Conservation (phyloP, 2,797 vertebrate species). For the Hoplostethus atlanticus region DNA sequence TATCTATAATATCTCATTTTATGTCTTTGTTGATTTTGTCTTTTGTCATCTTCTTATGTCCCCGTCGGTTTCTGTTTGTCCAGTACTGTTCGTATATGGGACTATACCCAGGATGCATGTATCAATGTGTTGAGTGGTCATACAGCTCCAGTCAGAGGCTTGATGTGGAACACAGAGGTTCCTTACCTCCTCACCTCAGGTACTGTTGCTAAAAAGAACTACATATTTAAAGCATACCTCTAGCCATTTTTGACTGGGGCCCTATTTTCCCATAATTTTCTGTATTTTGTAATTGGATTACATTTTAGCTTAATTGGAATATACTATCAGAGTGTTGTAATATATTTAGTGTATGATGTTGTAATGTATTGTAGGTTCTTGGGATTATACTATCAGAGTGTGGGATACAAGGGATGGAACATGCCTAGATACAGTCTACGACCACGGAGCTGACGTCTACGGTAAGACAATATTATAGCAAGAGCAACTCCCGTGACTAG, state of each 20-base stretch:
- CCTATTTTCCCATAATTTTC: too few species aligned
- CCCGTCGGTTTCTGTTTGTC: constrained; percentile 35
- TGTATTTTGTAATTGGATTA: background rate
- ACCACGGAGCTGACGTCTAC: constrained; percentile 97
- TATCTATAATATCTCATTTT: too few species aligned
- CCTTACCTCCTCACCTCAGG: constrained; percentile 93
- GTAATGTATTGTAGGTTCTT: constrained; percentile 85
- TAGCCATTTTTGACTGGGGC: too few species aligned
- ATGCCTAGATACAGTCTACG: constrained; percentile 93
- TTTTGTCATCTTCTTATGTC: background rate
- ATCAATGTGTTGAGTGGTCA: constrained; percentile 94
- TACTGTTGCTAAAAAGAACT: constrained; percentile 14
- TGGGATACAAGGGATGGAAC: constrained; percentile 97
- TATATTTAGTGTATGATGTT: background rate
- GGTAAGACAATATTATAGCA: constrained; percentile 79
- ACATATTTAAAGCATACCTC: background rate
- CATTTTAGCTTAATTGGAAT: background rate
- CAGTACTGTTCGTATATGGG: constrained; percentile 97
- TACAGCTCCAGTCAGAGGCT: constrained; percentile 92
- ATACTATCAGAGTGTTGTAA: background rate
- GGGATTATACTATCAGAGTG: constrained; percentile 96
- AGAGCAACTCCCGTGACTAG: too few species aligned
- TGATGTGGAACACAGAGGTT: constrained; percentile 98
- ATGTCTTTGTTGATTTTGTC: too few species aligned
- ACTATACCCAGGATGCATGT: constrained; percentile 96